phyloP scores from a whole-genome alignment of 2,797 vertebrate genomes.

The Anguilla megastoma region DNA sequence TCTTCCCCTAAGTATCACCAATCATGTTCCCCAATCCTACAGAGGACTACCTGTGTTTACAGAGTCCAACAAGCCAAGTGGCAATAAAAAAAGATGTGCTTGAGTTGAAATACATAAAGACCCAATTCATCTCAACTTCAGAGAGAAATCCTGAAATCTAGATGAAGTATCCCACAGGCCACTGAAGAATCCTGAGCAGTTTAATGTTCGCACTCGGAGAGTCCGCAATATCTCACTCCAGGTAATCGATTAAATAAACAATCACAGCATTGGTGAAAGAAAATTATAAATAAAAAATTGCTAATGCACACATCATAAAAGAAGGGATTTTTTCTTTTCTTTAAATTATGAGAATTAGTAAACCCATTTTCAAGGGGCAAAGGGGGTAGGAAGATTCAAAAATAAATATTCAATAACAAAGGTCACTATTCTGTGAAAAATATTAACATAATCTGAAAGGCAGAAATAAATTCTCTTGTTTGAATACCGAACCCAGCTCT shows the following conservation, averaged over 20 bases:
- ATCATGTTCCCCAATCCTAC: neutral
- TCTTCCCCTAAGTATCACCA: neutral
- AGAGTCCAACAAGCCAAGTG: neutral
- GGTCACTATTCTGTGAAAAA: constrained; percentile 72
- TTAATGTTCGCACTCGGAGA: constrained; percentile 42
- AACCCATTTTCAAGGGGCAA: constrained; percentile 48
- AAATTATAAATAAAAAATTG: constrained; percentile 35
- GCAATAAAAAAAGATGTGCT: neutral
- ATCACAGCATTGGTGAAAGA: constrained; percentile 40
- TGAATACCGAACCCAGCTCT: constrained; percentile 7
- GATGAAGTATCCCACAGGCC: constrained; percentile 34
- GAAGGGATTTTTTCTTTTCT: constrained; percentile 23
- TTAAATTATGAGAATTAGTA: constrained; percentile 27
- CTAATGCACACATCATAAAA: constrained; percentile 37
- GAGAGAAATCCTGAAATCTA: constrained; percentile 20
- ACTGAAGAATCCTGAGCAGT: constrained; percentile 41
- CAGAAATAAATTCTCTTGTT: constrained; percentile 31
- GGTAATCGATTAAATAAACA: constrained; percentile 36
- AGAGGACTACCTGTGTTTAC: constrained; percentile 1
- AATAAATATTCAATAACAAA: constrained; percentile 71
- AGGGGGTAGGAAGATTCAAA: constrained; percentile 45
- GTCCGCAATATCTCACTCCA: constrained; percentile 38
- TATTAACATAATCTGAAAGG: constrained; percentile 57
- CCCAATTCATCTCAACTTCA: neutral
- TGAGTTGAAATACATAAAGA: neutral